phyloP scores from a whole-genome alignment of 30 jellyfish, hydroid and myxozoan genomes.

The Hydractinia symbiolongicarpus region DNA sequence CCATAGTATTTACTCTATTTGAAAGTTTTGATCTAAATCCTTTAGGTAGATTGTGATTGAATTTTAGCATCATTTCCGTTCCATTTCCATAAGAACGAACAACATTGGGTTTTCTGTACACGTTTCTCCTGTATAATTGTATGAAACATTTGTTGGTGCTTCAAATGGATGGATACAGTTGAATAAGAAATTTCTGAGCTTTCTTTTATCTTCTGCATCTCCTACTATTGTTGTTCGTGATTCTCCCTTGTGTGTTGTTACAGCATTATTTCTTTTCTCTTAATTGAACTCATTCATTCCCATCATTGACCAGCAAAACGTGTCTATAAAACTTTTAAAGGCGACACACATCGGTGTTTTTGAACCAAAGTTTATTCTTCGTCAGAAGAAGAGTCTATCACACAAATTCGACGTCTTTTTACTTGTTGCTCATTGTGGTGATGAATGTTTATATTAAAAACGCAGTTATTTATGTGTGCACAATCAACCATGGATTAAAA shows the following conservation, averaged over 20 bases:
- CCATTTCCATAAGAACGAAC: neutral
- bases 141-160: neutral
- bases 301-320: too few relatives aligned
- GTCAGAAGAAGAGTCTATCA: too few relatives aligned
- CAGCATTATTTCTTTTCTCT: neutral
- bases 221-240: neutral
- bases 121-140: neutral
- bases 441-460: too few relatives aligned
- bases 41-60: neutral
- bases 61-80: neutral
- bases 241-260: constrained; percentile 11
- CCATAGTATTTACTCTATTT: neutral
- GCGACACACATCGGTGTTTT: too few relatives aligned
- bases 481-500: too few relatives aligned
- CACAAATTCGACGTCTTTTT: too few relatives aligned
- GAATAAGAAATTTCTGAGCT: neutral
- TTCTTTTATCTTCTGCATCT: constrained; percentile 1
- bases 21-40: neutral
- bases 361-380: too few relatives aligned
- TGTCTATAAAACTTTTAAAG: too few relatives aligned
- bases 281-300: too few relatives aligned
- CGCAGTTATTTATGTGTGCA: too few relatives aligned
- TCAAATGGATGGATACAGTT: constrained; percentile 12
- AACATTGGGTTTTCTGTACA: neutral
- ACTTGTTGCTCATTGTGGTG: too few relatives aligned